A percentile compares a stretch with the other conserved stretches of the same genome.
These are phyloP conservation scores for Calonectris borealis DNA, from an alignment of 2,113 vertebrate species.

Conservation along the genomic window DNA sequence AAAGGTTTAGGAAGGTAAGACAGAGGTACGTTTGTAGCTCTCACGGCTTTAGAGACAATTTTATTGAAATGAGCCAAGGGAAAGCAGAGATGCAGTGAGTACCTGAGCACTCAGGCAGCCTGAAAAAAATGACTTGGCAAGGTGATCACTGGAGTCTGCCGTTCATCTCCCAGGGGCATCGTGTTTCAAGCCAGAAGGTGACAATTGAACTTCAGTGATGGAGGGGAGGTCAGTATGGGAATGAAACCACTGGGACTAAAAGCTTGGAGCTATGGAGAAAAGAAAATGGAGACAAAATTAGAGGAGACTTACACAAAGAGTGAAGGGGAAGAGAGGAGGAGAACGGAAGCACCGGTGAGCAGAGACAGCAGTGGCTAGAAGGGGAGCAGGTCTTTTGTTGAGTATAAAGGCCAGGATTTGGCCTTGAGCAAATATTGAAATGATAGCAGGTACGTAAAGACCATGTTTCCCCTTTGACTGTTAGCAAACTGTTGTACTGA, in stretches of 20 bases:
- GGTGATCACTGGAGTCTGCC: neutral
- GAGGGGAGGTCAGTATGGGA: neutral
- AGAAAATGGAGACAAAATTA: neutral
- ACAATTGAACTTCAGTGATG: neutral
- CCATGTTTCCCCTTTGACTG: neutral
- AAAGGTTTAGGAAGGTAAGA: neutral
- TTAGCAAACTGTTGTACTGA: neutral
- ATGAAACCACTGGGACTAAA: neutral
- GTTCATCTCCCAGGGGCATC: neutral
- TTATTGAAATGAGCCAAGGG: neutral
- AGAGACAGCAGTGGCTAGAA: neutral
- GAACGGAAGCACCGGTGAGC: neutral
- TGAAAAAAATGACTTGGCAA: neutral
- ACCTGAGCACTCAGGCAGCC: neutral
- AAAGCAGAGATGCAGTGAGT: neutral
- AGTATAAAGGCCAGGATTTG: neutral
- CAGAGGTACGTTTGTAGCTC: neutral
- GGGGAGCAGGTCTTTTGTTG: neutral
- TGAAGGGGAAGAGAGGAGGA: neutral
- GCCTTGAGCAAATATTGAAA: neutral
- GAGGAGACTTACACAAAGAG: neutral
- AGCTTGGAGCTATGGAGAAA: neutral
- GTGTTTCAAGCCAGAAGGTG: neutral
- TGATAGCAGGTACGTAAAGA: neutral
- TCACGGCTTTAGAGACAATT: neutral